These are phyloP conservation scores for Patella vulgata DNA, from an alignment of 1,140 invertebrate genomes.

Conservation along the genomic window DNA sequence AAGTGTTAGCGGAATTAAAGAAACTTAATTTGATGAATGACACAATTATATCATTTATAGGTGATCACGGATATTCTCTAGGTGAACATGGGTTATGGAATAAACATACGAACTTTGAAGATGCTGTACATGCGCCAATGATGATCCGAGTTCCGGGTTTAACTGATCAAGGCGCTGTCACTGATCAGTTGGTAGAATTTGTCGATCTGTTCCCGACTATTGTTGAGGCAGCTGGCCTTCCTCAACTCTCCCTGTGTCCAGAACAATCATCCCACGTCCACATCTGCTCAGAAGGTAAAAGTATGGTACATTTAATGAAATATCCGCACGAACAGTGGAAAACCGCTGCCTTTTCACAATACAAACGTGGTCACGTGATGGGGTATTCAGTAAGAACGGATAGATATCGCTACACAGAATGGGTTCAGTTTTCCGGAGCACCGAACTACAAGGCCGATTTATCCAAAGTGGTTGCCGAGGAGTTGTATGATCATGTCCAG, in stretches of 20 bases:
- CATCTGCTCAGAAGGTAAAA: conserved; percentile 80
- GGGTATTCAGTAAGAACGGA: conserved; percentile 77
- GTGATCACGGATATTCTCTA: conserved; percentile 75
- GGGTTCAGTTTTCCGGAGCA: conserved; percentile 60
- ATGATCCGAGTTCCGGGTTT: conserved; percentile 33
- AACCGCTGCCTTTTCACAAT: conserved; percentile 78
- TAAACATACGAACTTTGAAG: conserved; percentile 43
- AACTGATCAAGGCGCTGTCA: conserved; percentile 21
- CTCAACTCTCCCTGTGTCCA: conserved; percentile 71
- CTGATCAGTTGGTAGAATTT: conserved; percentile 75
- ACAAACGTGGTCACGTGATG: conserved; percentile 90
- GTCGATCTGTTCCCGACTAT: conserved; percentile 88
- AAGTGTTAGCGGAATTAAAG: too few species aligned
- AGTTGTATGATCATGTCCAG: conserved; percentile 71
- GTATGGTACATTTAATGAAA: conserved; percentile 68
- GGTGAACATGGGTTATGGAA: conserved; percentile 41
- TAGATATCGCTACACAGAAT: too few species aligned
- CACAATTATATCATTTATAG: conserved; percentile 37
- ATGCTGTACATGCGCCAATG: conserved; percentile 41
- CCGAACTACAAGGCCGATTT: conserved; percentile 70
- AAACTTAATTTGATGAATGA: conserved; percentile 26
- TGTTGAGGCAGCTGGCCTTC: conserved; percentile 76
- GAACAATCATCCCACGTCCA: conserved; percentile 55
- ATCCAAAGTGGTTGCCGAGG: conserved; percentile 73
- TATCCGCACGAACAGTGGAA: conserved; percentile 40